These are phyloP conservation scores for Colinus virginianus DNA, from an alignment of 2,113 vertebrate genomes.

Conservation along the genomic window DNA sequence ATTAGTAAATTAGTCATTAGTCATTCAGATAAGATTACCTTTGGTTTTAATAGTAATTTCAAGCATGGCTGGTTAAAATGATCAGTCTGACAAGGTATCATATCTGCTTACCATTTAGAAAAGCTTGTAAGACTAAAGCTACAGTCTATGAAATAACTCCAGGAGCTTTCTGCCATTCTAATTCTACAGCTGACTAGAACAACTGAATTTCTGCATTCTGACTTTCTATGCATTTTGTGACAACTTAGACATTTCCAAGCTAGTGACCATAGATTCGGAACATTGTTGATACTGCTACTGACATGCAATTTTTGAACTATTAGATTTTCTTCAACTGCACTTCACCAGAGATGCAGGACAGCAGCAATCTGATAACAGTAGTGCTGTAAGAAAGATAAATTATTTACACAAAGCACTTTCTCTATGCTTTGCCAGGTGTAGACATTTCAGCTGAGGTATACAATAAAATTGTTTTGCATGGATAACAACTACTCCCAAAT, in stretches of 20 bases:
- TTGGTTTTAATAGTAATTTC: conserved; percentile 1
- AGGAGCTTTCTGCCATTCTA: neutral
- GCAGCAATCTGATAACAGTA: neutral
- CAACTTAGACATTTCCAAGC: neutral
- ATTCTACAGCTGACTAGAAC: neutral
- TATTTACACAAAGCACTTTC: neutral
- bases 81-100: neutral
- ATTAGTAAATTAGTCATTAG: neutral
- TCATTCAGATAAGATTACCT: conserved; percentile 14
- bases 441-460: neutral
- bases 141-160: neutral
- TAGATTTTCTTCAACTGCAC: neutral
- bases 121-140: neutral
- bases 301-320: neutral
- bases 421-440: neutral
- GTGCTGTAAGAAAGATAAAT: neutral
- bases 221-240: neutral
- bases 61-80: conserved; percentile 1
- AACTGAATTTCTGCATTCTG: neutral
- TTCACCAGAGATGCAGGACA: neutral
- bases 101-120: conserved; percentile 18
- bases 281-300: neutral
- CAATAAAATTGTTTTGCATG: neutral
- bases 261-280: neutral
- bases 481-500: neutral